Base-by-base conservation (phyloP, 37 sponge, comb jelly and placozoan species). In the Haliclona indistincta region DNA sequence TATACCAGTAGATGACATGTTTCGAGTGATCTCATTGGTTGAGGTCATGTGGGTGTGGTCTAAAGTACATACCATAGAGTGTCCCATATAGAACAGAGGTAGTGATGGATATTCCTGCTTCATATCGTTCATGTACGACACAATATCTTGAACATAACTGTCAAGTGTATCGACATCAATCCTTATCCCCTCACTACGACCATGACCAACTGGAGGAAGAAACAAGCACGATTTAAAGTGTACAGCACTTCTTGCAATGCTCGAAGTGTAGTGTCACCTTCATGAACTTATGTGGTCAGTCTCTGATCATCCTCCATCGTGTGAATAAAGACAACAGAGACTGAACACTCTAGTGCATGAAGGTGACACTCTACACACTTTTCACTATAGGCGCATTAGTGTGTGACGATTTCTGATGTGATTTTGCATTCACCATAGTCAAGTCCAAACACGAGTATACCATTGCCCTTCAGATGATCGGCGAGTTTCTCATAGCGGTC, bases 21-120 rank as follows among this genome's bases (percentile, higher is more conserved):
- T n/a, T n/a, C n/a, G n/a, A n/a, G n/a, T n/a, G n/a, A n/a, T n/a
- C n/a, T n/a, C n/a, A n/a, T n/a, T n/a, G n/a, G n/a, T n/a, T n/a
- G n/a, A n/a, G n/a, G n/a, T n/a, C n/a, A n/a, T n/a, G n/a, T n/a
- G n/a, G n/a, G n/a, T n/a, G n/a, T n/a, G n/a, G n/a, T n/a, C n/a
- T n/a, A n/a, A n/a, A n/a, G n/a, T n/a, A n/a, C 89, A 68, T 47
- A 90, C 91, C 86, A 85, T 90, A 0, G 91, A 90, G 65, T 90
- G 91, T 10, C 91, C 91, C 75, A 90, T n/a, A n/a, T n/a, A 63
- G 53, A 85, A 77, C 53, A 86, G 30, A 10, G 91, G 91, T 6
- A 81, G 28, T 17, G 28, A 61, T 41, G 86, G 81, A 32, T 85
- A 68, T 38, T 76, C 11, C 8, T 26, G 43, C 23, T 72, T 80